Percentiles rank a stretch among this genome's conserved stretches.
Conservation (phyloP, 2,797 vertebrate species). For the Pitangus sulphuratus region DNA sequence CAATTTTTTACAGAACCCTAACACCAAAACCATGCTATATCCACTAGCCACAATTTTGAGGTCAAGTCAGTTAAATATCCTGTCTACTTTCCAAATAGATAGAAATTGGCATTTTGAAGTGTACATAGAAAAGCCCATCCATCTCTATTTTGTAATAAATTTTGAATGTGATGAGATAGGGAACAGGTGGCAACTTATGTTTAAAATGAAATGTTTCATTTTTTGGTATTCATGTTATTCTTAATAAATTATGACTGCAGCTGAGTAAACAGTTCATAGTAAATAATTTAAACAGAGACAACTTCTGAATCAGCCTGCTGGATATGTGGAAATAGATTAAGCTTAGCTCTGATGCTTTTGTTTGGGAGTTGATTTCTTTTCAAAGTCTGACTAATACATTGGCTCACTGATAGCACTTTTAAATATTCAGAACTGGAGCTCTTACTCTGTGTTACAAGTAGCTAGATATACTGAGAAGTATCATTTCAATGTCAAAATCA, state of each 20-base stretch:
- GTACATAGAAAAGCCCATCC: neutral
- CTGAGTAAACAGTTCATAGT: conserved; percentile 35
- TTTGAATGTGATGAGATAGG: neutral
- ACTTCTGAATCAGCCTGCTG: neutral
- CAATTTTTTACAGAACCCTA: neutral
- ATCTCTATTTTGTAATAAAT: conserved; percentile 11
- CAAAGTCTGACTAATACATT: conserved; percentile 6
- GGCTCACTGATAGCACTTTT: neutral
- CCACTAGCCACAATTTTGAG: neutral
- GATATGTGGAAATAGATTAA: neutral
- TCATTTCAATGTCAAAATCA: neutral
- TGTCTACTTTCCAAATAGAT: neutral
- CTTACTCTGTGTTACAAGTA: neutral
- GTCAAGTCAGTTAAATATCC: neutral
- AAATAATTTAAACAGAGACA: conserved; percentile 36
- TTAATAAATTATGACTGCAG: conserved; percentile 33
- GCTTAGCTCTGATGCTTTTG: neutral
- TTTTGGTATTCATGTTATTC: neutral
- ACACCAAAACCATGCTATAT: neutral
- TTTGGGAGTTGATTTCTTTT: conserved; percentile 9
- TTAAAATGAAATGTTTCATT: conserved; percentile 10
- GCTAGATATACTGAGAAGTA: neutral
- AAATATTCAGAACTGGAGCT: neutral
- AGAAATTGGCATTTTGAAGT: neutral
- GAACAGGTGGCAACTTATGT: neutral